Conservation (phyloP, 2,888 invertebrate species). For the Aphrophora alni region DNA sequence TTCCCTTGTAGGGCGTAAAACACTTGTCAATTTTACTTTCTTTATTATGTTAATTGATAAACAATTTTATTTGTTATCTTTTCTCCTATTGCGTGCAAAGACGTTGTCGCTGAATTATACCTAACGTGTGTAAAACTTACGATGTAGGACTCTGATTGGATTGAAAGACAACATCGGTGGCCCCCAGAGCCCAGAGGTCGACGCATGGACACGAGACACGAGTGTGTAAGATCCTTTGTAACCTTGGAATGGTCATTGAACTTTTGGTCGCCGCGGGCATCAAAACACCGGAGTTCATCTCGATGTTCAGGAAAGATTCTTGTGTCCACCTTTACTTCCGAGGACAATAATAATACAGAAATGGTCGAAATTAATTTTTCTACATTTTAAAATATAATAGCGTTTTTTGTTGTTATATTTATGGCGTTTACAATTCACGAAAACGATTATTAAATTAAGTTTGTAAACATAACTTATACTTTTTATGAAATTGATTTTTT, state of each 20-base stretch:
- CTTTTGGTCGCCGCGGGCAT: slow-evolving; percentile 1
- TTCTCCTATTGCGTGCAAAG: not conserved
- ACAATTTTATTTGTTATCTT: too few relatives aligned
- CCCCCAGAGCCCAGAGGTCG: not conserved
- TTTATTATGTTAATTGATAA: too few relatives aligned
- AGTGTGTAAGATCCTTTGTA: not conserved
- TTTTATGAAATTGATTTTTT: too few relatives aligned
- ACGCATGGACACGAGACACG: not conserved
- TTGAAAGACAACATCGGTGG: not conserved
- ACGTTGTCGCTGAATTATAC: not conserved
- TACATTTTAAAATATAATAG: too few relatives aligned
- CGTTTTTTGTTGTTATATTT: too few relatives aligned
- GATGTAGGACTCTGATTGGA: not conserved
- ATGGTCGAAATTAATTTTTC: too few relatives aligned
- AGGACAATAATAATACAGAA: not conserved
- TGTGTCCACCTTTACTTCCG: not conserved
- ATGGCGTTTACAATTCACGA: too few relatives aligned
- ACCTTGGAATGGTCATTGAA: slow-evolving; percentile 9
- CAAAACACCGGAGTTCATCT: slow-evolving; percentile 3
- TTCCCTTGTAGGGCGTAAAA: too few relatives aligned
- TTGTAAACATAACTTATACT: too few relatives aligned
- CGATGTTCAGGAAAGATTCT: not conserved
- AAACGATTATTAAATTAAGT: too few relatives aligned
- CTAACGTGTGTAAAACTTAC: not conserved
- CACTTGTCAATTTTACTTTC: too few relatives aligned